Evolutionary conservation across 2,888 invertebrate genomes (phyloP).

Genomic region (Tupiocoris notatus): DNA sequence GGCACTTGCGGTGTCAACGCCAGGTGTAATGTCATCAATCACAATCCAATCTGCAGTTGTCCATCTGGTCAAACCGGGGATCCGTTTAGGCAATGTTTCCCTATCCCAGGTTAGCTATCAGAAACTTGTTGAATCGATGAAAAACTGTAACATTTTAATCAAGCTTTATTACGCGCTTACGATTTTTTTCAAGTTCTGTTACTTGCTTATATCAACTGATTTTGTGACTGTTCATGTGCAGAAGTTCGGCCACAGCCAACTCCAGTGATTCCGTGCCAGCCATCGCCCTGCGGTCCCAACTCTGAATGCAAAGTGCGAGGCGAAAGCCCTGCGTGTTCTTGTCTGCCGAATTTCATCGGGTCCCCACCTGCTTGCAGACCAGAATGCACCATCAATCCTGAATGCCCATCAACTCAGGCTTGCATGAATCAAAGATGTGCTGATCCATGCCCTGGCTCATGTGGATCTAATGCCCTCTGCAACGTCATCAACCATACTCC

Average conservation of each 20-base stretch:
- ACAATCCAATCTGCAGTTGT: slow-evolving; percentile 69
- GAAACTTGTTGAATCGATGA: no score
- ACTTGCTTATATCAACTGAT: not conserved
- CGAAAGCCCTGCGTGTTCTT: slow-evolving; percentile 49
- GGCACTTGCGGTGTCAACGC: slow-evolving; percentile 66
- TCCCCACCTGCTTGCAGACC: slow-evolving; percentile 50
- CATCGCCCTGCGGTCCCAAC: slow-evolving; percentile 73
- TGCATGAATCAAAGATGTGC: slow-evolving; percentile 50
- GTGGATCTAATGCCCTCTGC: slow-evolving; percentile 49
- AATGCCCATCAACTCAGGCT: slow-evolving; percentile 48
- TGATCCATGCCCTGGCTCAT: slow-evolving; percentile 51
- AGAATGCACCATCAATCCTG: slow-evolving; percentile 51
- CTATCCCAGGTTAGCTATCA: slow-evolving; percentile 52
- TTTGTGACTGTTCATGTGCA: slow-evolving; percentile 33
- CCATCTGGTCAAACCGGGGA: slow-evolving; percentile 63
- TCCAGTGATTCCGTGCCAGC: slow-evolving; percentile 62
- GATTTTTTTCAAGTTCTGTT: not conserved
- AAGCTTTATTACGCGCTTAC: no score
- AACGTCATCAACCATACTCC: slow-evolving; percentile 50
- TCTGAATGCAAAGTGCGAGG: slow-evolving; percentile 62
- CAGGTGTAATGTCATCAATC: slow-evolving; percentile 65
- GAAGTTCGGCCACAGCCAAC: slow-evolving; percentile 43
- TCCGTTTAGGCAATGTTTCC: slow-evolving; percentile 65
- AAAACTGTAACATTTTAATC: no score
- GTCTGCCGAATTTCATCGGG: slow-evolving; percentile 49